Conservation (phyloP, 1,140 invertebrate genomes). For the Drosophila mauritiana region DNA sequence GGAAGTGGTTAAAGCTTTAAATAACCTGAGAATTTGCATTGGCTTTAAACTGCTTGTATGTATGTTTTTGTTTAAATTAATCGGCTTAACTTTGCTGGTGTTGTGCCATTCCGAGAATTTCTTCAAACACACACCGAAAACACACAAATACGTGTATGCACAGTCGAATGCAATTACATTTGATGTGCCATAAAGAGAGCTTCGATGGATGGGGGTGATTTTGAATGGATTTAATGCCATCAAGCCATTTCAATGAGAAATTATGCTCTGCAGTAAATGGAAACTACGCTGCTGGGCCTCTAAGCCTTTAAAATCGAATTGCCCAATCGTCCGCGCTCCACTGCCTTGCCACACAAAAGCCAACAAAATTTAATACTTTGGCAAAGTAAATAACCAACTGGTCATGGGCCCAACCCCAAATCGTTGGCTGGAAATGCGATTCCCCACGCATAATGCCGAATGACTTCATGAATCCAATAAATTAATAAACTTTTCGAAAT, state of each 20-base stretch:
- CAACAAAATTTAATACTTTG: conserved; percentile 74
- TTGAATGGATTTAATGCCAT: not conserved
- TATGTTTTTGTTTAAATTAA: conserved; percentile 37
- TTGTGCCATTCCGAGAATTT: not conserved
- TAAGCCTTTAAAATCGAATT: conserved; percentile 77
- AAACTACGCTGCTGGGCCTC: conserved; percentile 27
- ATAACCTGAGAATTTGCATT: not conserved
- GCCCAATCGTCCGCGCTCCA: conserved; percentile 41
- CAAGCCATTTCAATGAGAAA: conserved; percentile 20
- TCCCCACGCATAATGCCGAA: conserved; percentile 74
- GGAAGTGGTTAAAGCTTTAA: conserved; percentile 1
- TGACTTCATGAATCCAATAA: conserved; percentile 82
- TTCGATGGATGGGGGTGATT: not conserved
- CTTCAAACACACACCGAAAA: not conserved
- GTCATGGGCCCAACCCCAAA: conserved; percentile 43
- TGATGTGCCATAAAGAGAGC: conserved; percentile 19
- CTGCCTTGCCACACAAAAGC: conserved; percentile 28
- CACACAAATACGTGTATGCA: not conserved
- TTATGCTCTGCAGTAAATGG: conserved; percentile 39
- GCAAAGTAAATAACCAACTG: conserved; percentile 55
- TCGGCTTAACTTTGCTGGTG: conserved; percentile 29
- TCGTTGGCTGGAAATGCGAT: conserved; percentile 61
- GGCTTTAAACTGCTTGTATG: conserved; percentile 12
- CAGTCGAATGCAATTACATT: conserved; percentile 16
- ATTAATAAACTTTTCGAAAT: conserved; percentile 81